Percentiles rank a stretch among this genome's conserved stretches.
These are phyloP conservation scores for Megaceryle alcyon DNA, from an alignment of 2,797 vertebrate species.

Conservation along the genomic window DNA sequence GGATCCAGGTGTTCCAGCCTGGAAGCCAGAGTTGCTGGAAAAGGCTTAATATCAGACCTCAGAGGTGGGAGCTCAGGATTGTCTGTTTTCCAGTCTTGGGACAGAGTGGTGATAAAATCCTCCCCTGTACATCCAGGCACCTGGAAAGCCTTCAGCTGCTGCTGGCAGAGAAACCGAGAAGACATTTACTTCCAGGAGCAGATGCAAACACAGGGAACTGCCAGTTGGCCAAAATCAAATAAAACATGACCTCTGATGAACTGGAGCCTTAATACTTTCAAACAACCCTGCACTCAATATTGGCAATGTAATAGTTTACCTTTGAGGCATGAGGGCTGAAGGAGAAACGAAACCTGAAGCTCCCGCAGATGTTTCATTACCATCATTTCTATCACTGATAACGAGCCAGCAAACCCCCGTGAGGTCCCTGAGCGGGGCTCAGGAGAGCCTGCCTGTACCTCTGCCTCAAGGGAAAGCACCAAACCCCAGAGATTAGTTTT, in stretches of 20 bases:
- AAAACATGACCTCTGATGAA: background rate
- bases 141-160: rapidly evolving
- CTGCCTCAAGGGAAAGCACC: background rate
- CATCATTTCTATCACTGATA: background rate
- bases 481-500: background rate
- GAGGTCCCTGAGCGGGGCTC: background rate
- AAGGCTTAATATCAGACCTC: background rate
- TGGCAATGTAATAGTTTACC: background rate
- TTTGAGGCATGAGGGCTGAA: background rate
- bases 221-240: background rate
- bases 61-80: background rate
- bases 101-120: background rate
- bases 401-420: background rate
- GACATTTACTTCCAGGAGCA: background rate
- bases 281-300: background rate
- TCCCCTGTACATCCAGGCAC: background rate
- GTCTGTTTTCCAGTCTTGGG: background rate
- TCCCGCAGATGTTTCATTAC: background rate
- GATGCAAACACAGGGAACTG: conserved; percentile 3
- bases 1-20: background rate
- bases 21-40: background rate
- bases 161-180: background rate
- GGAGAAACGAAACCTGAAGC: background rate
- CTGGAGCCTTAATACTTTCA: background rate
- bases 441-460: background rate